A percentile compares a stretch with the other conserved stretches of the same genome.
Conservation (phyloP, 1,140 invertebrate genomes). For the Varroa destructor region DNA sequence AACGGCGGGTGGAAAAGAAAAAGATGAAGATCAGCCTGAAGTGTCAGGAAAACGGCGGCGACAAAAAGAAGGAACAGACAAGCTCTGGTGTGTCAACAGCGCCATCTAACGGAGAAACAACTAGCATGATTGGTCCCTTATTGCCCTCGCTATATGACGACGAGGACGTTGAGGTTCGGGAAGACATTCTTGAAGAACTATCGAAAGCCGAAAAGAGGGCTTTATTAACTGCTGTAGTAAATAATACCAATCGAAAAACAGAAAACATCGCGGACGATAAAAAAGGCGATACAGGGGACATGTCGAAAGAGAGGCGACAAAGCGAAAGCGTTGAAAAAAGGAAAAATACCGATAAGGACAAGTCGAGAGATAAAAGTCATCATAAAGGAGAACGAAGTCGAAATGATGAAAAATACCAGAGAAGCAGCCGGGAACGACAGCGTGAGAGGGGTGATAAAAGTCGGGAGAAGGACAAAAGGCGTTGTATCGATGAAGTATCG, state of each 20-base stretch:
- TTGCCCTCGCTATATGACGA: constrained; percentile 16
- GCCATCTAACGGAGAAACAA: neutral
- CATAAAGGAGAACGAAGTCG: constrained; percentile 29
- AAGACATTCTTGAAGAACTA: constrained; percentile 45
- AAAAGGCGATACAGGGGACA: too few relatives aligned
- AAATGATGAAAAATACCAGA: constrained; percentile 27
- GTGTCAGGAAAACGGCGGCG: neutral
- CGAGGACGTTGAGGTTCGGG: constrained; percentile 1
- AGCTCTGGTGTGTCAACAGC: neutral
- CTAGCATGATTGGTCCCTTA: constrained; percentile 1
- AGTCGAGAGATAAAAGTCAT: too few relatives aligned
- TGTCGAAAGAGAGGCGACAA: too few relatives aligned
- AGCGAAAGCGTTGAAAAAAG: too few relatives aligned
- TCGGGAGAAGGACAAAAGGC: too few relatives aligned
- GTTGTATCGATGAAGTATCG: too few relatives aligned
- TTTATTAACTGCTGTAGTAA: too few relatives aligned
- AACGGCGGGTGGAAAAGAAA: constrained; percentile 11
- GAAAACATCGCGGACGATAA: too few relatives aligned
- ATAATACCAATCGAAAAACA: too few relatives aligned
- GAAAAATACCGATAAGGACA: too few relatives aligned
- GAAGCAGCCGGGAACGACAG: constrained; percentile 33
- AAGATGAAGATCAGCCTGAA: constrained; percentile 19
- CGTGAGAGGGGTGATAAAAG: too few relatives aligned
- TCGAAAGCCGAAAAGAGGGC: constrained; percentile 40
- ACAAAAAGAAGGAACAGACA: neutral